Percentiles rank a stretch among this genome's conserved stretches.
Conservation (phyloP, 1,140 invertebrate genomes). For the Cardiocondyla obscurior region DNA sequence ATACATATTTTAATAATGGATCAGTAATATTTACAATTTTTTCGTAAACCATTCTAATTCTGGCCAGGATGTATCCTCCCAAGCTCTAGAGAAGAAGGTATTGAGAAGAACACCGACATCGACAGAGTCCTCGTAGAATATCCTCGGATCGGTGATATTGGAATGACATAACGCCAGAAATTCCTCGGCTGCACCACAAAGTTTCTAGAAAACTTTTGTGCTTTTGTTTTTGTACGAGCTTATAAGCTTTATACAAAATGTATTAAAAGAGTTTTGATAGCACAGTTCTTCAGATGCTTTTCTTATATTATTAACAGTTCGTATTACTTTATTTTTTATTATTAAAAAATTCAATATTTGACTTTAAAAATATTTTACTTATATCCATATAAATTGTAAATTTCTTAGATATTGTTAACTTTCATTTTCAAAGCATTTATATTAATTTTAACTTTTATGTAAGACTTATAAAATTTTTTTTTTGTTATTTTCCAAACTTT, state of each 20-base stretch:
- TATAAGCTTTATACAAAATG: slow-evolving; percentile 38
- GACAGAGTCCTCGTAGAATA: slow-evolving; percentile 83
- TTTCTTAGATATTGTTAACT: not conserved
- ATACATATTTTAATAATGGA: slow-evolving; percentile 7
- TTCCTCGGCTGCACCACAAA: slow-evolving; percentile 81
- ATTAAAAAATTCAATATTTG: slow-evolving; percentile 1
- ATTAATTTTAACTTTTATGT: not conserved
- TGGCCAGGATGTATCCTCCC: slow-evolving; percentile 82
- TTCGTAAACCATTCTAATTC: slow-evolving; percentile 85
- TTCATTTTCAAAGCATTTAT: not conserved
- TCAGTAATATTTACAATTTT: slow-evolving; percentile 80
- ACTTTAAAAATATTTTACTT: slow-evolving; percentile 13
- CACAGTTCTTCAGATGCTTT: not conserved
- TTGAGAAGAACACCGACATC: slow-evolving; percentile 83
- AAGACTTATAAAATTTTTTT: not conserved
- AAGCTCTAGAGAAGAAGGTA: slow-evolving; percentile 84
- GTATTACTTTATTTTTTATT: not conserved
- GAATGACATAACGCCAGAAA: slow-evolving; percentile 82
- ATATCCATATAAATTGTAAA: not conserved
- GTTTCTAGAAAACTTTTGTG: slow-evolving; percentile 54
- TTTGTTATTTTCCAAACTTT: not conserved
- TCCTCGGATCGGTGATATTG: slow-evolving; percentile 83
- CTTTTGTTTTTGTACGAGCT: slow-evolving; percentile 51
- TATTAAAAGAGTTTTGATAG: not conserved
- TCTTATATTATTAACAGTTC: not conserved